phyloP scores from a whole-genome alignment of 2,113 vertebrate species.

The Phaetusa simplex region DNA sequence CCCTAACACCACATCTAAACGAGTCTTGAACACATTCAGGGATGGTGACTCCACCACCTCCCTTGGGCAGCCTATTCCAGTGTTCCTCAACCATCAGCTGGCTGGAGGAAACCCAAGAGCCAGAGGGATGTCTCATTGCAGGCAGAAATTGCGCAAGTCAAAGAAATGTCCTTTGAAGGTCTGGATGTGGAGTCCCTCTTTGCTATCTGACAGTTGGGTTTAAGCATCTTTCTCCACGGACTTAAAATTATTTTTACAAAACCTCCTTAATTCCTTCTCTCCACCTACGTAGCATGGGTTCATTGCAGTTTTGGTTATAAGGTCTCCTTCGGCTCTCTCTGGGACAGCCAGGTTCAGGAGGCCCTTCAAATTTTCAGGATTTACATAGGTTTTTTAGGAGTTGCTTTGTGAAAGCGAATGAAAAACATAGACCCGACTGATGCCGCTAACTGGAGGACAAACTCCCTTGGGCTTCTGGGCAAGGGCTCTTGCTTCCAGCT shows the following conservation, averaged over 20 bases:
- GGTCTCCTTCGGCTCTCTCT: neutral
- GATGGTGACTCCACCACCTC: no score
- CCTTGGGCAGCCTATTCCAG: no score
- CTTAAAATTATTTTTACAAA: neutral
- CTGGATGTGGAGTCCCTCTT: neutral
- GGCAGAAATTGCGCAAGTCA: neutral
- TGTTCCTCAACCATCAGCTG: neutral
- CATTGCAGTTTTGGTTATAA: neutral
- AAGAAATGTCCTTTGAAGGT: neutral
- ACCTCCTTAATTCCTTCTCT: neutral
- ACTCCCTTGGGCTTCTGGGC: neutral
- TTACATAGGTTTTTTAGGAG: neutral
- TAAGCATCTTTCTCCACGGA: neutral
- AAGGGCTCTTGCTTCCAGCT: neutral
- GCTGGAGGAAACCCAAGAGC: neutral
- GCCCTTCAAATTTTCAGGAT: neutral
- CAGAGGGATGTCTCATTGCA: neutral
- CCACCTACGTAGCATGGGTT: rapidly evolving
- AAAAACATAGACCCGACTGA: neutral
- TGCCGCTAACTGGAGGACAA: neutral
- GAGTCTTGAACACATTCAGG: no score
- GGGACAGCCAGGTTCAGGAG: neutral
- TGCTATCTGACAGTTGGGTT: neutral
- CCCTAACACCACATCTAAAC: no score
- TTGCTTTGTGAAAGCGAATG: neutral